Base-by-base conservation (phyloP, 2,113 vertebrate genomes). In the Lipophrys pholis region DNA sequence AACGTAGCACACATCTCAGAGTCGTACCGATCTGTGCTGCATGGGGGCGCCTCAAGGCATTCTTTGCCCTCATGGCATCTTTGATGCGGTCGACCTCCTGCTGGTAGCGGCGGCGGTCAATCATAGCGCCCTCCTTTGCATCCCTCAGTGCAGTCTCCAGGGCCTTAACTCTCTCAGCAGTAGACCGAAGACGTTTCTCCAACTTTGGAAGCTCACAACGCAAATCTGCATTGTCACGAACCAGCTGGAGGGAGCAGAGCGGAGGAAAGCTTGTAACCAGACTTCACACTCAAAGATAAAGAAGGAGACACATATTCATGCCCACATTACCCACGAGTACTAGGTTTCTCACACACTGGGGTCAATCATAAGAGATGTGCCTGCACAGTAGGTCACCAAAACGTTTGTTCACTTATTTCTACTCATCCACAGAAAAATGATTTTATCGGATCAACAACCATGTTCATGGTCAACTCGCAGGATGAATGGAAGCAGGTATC, bases 221-320 rank as follows among this genome's bases (percentile, higher is more conserved):
- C 95, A 97, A 88, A 94, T 97, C 96, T 96, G 96, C 96, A 96
- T 97, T 97, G 95, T 97, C 96, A 95, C 95, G 95, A 94, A 97
- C 95, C 96, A 97, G 87, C 96, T 97, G 74, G 59, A 69, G 1
- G 9, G 21, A 14, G 49, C 0, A 41, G 1, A 14, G 16, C 4
- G 8, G 7, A 8, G 15, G 1, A 14, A 21, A 42, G 53, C 21
- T 2, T 30, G 46, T 10, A 11, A 49, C 11, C 45, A n/a, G 7
- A 15, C 11, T 14, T 14, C 43, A 46, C 43, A 46, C 10, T 5
- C 14, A 46, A 30, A 30, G 21, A 30, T 30, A 30, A 30, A 30
- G 21, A 30, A 30, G 4, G 21, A 30, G 21, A 30, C 21, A 30
- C 21, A 30, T 30, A 30, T 30, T 30, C 4, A 30, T 30, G 21